These are phyloP conservation scores for Hystrix brachyura DNA, from an alignment of 2,113 vertebrate species.

Conservation along the genomic window DNA sequence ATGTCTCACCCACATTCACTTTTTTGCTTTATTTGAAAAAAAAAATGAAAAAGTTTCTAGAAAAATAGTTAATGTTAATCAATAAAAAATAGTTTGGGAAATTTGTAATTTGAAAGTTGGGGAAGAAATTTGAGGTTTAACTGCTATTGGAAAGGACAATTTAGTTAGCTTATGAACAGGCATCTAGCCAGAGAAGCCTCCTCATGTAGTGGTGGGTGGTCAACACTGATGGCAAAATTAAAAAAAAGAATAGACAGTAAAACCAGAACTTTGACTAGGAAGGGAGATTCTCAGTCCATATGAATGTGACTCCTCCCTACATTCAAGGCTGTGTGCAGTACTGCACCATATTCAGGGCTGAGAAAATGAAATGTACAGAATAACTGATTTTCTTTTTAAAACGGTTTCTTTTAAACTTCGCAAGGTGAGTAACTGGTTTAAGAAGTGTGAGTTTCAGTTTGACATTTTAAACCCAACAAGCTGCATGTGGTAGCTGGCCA, in stretches of 20 bases:
- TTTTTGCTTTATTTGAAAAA: conserved; percentile 1
- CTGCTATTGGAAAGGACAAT: background rate
- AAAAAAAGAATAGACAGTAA: background rate
- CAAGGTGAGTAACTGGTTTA: background rate
- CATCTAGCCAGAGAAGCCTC: background rate
- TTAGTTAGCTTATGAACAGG: background rate
- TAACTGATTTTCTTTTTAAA: background rate
- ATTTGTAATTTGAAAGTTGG: background rate
- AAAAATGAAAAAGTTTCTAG: background rate
- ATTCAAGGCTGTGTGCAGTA: background rate
- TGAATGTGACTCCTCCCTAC: background rate
- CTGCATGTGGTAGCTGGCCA: background rate
- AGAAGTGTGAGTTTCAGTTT: background rate
- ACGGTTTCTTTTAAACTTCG: background rate
- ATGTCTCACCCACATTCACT: background rate
- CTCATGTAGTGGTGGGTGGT: background rate
- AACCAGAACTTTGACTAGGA: background rate
- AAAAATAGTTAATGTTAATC: background rate
- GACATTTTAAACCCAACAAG: background rate
- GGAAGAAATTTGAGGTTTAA: background rate
- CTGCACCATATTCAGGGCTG: background rate
- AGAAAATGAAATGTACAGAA: background rate
- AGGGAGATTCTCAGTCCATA: background rate
- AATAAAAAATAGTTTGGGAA: background rate
- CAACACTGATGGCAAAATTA: background rate